Percentiles rank a stretch among this genome's conserved stretches.
These are phyloP conservation scores for Cyclina sinensis DNA, from an alignment of 1,140 invertebrate genomes.

Conservation along the genomic window DNA sequence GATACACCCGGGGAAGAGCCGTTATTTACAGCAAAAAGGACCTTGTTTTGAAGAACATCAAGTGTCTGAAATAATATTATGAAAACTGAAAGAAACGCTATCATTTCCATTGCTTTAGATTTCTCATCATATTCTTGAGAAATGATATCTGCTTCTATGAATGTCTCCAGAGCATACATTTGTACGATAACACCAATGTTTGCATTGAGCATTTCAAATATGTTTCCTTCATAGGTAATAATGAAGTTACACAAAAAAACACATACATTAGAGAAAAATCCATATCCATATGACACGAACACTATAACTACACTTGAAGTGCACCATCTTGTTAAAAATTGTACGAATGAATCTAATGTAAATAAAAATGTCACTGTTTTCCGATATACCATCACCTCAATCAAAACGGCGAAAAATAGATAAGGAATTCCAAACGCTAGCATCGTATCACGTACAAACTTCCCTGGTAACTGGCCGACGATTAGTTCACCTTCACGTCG, in stretches of 20 bases:
- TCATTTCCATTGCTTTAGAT: neutral
- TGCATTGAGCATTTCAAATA: neutral
- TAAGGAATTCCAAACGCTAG: neutral
- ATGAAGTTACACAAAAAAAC: neutral
- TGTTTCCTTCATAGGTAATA: neutral
- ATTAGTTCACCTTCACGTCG: neutral
- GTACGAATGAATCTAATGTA: neutral
- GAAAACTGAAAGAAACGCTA: neutral
- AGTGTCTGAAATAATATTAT: neutral
- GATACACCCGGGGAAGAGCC: neutral
- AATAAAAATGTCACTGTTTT: neutral
- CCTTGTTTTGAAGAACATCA: neutral
- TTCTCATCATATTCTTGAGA: neutral
- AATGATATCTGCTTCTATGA: neutral
- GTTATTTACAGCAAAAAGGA: neutral
- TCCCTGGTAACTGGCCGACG: neutral
- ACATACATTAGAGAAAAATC: neutral
- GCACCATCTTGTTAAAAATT: neutral
- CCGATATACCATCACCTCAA: neutral
- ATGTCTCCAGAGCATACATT: neutral
- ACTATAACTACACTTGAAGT: neutral
- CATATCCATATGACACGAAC: neutral
- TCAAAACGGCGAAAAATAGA: neutral
- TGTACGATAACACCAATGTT: conserved; percentile 14
- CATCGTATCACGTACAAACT: neutral